Conservation (phyloP, 2,113 vertebrate species). For the Sigmodon hispidus region DNA sequence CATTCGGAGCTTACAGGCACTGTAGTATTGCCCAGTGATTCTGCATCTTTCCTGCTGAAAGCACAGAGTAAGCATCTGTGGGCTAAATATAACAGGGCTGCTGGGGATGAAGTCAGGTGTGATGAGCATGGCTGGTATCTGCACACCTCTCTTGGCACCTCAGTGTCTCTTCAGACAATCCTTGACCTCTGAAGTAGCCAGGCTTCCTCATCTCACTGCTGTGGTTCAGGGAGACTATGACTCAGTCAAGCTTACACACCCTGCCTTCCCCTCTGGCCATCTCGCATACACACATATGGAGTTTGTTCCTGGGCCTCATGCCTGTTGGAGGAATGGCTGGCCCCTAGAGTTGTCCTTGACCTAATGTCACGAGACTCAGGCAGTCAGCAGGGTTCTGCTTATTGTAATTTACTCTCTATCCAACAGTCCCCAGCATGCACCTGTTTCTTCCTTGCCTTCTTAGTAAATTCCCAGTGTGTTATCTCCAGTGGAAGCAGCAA, state of each 20-base stretch:
- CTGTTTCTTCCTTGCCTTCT: not conserved
- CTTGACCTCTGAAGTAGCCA: not conserved
- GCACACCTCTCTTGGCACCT: not conserved
- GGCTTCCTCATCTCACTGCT: not conserved
- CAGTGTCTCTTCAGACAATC: not conserved
- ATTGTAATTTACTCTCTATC: not conserved
- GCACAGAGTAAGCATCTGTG: not conserved
- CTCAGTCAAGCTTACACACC: not conserved
- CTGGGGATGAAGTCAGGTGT: not conserved
- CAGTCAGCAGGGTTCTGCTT: not conserved
- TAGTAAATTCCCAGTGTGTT: not conserved
- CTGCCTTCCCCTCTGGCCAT: not conserved
- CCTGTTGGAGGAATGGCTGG: not conserved
- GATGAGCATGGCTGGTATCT: not conserved
- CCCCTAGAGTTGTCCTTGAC: conserved; percentile 9
- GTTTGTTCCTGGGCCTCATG: not conserved
- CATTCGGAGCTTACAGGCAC: not conserved
- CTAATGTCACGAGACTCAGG: not conserved
- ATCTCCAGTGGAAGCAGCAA: not conserved
- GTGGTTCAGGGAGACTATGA: not conserved
- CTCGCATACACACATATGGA: not conserved
- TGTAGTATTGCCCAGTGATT: not conserved
- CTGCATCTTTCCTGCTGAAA: not conserved
- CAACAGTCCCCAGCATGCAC: not conserved
- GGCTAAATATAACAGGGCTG: not conserved